Base-by-base conservation (phyloP, 2,888 invertebrate species). In the Pemphredon lugubris region DNA sequence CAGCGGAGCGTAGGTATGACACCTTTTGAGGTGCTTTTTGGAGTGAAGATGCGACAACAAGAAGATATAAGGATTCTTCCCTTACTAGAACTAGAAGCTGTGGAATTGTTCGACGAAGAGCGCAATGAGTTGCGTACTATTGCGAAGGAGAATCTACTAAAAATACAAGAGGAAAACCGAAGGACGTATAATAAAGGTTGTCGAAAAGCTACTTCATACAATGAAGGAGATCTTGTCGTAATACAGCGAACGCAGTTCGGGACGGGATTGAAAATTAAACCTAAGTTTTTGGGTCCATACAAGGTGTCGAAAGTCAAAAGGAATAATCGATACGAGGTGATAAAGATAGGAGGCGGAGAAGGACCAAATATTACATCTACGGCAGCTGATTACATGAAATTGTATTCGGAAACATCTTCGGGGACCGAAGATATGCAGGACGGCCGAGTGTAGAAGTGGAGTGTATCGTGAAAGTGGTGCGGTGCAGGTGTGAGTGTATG, bases 361-460 rank as follows among this genome's bases (percentile, higher is more conserved):
- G 54, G 54, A 0, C 14, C 20, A 0, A 18, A 2, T 4, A 42
- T 42, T 0, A 55, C 54, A 1, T 26, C 40, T 2, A 23, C 42
- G 0, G 20, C 54, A 13, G 40, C 30, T 2, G 54, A 55, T 7
- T 3, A 32, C 6, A 53, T 53, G 13, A 55, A 47, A 11, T 26
- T 11, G 13, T 47, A 13, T 4, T 1, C 23, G 16, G 3, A 26
- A 0, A 13, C 26, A 7, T 42, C 42, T 26, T 26, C 42, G 21
- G 26, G n/a, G 32, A 14, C 30, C 18, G 42, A 26, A 44, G 54
- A 42, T 0, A n/a, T 11, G 32, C 42, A 30, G 34, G 54, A 42
- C 44, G 37, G 51, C 51, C 37, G 51, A 20, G 1, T 51, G 16
- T 26, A 26, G n/a, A n/a, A n/a, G n/a, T n/a, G n/a, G n/a, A n/a